Evolutionary conservation across 2,797 vertebrate genomes (phyloP).

Genomic region (Premnoplex brunnescens): DNA sequence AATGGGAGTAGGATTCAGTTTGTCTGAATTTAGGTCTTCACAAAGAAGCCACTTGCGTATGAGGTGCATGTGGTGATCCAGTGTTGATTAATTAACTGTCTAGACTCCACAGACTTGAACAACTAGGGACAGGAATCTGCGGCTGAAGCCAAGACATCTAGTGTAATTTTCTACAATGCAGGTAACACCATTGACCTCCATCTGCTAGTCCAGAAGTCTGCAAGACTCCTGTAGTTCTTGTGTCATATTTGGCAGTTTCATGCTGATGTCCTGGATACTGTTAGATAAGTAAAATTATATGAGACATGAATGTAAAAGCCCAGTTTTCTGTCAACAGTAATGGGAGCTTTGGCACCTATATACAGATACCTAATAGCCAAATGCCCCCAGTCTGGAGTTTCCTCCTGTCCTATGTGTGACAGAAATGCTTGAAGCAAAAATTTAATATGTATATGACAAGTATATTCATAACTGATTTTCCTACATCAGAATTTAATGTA

Average conservation of each 20-base stretch:
- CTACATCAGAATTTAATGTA: neutral
- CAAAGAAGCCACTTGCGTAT: neutral
- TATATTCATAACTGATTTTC: neutral
- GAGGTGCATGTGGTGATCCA: neutral
- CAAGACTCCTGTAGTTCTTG: neutral
- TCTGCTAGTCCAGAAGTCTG: neutral
- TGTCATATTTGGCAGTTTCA: neutral
- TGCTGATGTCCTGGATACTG: neutral
- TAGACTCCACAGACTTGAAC: neutral
- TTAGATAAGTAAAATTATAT: neutral
- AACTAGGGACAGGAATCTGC: neutral
- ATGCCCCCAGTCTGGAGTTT: neutral
- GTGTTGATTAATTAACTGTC: neutral
- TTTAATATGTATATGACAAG: neutral
- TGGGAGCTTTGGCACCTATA: neutral
- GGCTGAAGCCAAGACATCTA: neutral
- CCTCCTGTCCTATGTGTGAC: neutral
- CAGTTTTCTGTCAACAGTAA: neutral
- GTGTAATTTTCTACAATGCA: neutral
- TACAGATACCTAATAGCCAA: neutral
- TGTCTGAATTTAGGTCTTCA: neutral
- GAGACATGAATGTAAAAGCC: neutral
- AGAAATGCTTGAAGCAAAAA: neutral
- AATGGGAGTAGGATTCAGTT: neutral
- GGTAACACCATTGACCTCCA: neutral